phyloP scores from a whole-genome alignment of 2,888 invertebrate genomes.

The Teleogryllus oceanicus region DNA sequence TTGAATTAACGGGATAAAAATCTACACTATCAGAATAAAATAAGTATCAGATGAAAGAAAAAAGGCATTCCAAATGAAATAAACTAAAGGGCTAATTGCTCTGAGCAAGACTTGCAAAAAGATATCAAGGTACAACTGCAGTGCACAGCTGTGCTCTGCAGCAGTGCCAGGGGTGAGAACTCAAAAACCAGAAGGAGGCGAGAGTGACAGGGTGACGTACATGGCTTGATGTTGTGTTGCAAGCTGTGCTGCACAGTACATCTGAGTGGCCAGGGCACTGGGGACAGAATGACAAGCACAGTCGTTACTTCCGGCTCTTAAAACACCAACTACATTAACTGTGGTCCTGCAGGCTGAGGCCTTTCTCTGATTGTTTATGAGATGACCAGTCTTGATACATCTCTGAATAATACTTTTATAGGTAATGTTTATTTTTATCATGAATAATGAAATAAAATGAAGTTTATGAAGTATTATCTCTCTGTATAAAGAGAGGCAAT shows the following conservation, averaged over 20 bases:
- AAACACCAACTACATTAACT: conserved; percentile 26
- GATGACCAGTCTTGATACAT: no score
- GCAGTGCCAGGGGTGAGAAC: conserved; percentile 1
- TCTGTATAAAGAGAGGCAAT: no score
- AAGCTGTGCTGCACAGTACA: conserved; percentile 88
- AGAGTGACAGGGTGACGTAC: conserved; percentile 59
- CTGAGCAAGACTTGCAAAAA: conserved; percentile 18
- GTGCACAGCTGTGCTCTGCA: conserved; percentile 24
- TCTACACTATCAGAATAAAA: conserved; percentile 34
- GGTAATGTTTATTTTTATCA: no score
- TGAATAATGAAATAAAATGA: no score
- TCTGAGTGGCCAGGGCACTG: conserved; percentile 96
- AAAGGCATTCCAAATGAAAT: conserved; percentile 23
- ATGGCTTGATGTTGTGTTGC: conserved; percentile 91
- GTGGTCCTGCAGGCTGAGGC: conserved; percentile 21
- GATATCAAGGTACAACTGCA: conserved; percentile 22
- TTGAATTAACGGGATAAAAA: conserved; percentile 31
- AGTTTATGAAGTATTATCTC: no score
- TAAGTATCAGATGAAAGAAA: conserved; percentile 28
- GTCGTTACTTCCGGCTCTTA: conserved; percentile 31
- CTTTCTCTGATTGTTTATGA: not conserved
- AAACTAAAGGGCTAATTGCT: conserved; percentile 10
- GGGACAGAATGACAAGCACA: conserved; percentile 54
- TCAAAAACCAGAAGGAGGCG: not conserved
- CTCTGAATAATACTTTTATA: no score